phyloP scores from a whole-genome alignment of 2,888 invertebrate genomes.

The Cyaniris semiargus region DNA sequence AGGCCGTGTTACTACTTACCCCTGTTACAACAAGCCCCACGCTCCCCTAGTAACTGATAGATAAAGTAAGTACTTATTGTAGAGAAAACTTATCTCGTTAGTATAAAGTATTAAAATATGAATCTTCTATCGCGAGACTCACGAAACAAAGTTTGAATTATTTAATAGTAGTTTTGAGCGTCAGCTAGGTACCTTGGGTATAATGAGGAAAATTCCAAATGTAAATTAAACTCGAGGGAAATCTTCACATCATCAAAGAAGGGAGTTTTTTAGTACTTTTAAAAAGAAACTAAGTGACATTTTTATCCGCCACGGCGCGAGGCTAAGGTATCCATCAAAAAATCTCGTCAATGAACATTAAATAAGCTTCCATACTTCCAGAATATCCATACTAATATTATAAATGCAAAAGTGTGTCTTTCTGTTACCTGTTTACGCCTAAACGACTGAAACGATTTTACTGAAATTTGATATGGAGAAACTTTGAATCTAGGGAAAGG shows the following conservation, averaged over 20 bases:
- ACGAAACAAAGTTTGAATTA: conserved; percentile 6
- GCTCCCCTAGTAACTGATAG: background rate
- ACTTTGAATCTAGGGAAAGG: no score
- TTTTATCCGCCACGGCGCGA: background rate
- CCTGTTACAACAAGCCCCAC: no score
- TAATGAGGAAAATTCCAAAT: conserved; percentile 1
- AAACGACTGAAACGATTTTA: no score
- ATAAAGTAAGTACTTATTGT: background rate
- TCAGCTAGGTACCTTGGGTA: background rate
- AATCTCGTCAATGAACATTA: background rate
- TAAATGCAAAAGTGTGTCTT: no score
- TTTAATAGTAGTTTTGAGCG: background rate
- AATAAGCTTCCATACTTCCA: background rate
- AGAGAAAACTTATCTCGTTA: background rate
- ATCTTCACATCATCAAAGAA: background rate
- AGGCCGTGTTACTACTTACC: no score
- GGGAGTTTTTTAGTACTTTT: background rate
- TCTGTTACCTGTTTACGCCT: no score
- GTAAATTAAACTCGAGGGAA: conserved; percentile 4
- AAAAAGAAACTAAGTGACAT: background rate
- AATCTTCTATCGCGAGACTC: background rate
- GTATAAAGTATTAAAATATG: background rate
- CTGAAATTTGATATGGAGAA: no score
- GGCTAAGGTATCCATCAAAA: background rate
- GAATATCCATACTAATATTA: no score